Base-by-base conservation (phyloP, 2,888 invertebrate genomes). In the Patella ulyssiponensis region DNA sequence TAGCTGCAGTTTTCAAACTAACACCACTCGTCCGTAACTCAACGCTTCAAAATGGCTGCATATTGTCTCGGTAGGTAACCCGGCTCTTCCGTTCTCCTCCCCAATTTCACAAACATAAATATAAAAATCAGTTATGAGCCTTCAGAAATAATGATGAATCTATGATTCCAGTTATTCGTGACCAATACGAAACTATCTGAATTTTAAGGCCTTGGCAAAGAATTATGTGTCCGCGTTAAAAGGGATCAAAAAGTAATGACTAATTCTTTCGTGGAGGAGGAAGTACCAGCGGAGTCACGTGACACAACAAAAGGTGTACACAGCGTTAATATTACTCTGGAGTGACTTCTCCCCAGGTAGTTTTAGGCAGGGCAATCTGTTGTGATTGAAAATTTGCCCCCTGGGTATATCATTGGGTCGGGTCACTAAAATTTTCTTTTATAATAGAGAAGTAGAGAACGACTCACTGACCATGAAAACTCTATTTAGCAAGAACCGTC, bases 21-120 rank as follows among this genome's bases (percentile, higher is more conserved):
- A 44, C 44, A 44, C 44, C 44, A 44, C 9, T 44, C 44, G 44
- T 44, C 44, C 44, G n/a, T 54, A 33, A n/a, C 71, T 27, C 74
- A 79, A 79, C 77, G 77, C 79, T 80, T 79, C 79, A 80, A 82
- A 77, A 82, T 81, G 81, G 82, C 79, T 81, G 80, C 76, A 75
- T 58, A 74, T 75, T 75, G 80, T 74, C 76, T 79, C 78, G 77
- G 79, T 77, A 69, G 77, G 78, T 77, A 75, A 78, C 78, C 78
- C 58, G 27, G 81, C 83, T 75, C 75, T 77, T 80, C 81, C 52
- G 58, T 77, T 79, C 72, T 69, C 79, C 83, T 78, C 83, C 83
- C 80, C 3, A 44, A 64, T 72, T 69, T 78, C 51, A 58, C 71
- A 52, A 33, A n/a, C 69, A 52, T 17, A 33, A 69, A 64, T 54